Evolutionary conservation across 2,113 vertebrate genomes (phyloP), one percentile per base, ranked within the genome.

Genomic region (Arenaria interpres): DNA sequence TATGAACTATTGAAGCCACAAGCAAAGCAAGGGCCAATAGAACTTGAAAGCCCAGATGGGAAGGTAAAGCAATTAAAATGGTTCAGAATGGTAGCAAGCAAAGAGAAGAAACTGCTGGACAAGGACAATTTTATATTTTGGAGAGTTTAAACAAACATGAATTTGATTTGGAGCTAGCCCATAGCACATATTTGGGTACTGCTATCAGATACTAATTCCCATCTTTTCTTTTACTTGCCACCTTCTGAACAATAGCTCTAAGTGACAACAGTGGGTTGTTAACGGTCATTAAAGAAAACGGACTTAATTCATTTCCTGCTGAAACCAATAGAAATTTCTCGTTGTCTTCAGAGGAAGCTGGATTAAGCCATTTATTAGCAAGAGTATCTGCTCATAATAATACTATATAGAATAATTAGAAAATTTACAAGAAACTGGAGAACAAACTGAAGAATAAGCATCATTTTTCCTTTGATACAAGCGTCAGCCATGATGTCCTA

Each of bases 261-360:
- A 87, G 62, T 75, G 53, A 46, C 53, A 57, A 81, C 39, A 94
- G 62, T 10, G 9, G 19, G 13, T 93, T 37, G 9, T 25, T 60
- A 25, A 37, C 5, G 10, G 59, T 62, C 23, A 10, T 86, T 83
- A 68, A 88, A 87, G 72, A 88, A 90, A 95, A 81, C 10, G 5
- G 24, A 33, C 50, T 88, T 88, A 88, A 93, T 93, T 78, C 6
- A 72, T 89, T 92, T 92, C 76, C 64, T 10, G 3, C 33, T 78
- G 66, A 93, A 97, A 94, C 93, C 73, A 85, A 89, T 66, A 87
- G 77, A 73, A 94, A 84, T 45, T 24, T 87, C 62, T 89, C 53
- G 41, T 93, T 74, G 46, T 84, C 57, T 93, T 87, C 20, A 22
- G 41, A 68, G 45, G 20, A 87, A 73, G n/a, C 8, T 53, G 67